These are phyloP conservation scores for Phaenicophaeus curvirostris DNA, from an alignment of 2,797 vertebrate species.

Conservation along the genomic window DNA sequence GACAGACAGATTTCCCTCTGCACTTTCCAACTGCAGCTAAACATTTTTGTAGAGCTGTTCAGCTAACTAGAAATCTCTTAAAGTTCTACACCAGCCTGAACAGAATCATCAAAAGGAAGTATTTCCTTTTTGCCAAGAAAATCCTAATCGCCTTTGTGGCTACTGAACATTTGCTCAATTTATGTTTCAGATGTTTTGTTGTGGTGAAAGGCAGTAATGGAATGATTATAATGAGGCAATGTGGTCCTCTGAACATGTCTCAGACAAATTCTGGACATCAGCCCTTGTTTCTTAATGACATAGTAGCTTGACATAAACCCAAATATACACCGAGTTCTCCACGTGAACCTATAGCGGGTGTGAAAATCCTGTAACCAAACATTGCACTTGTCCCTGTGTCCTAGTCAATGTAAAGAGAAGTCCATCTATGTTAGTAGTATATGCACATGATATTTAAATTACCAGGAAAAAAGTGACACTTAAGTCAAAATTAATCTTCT, in stretches of 20 bases:
- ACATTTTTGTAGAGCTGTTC: slow-evolving; percentile 19
- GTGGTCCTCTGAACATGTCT: slow-evolving; percentile 28
- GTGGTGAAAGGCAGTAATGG: slow-evolving; percentile 53
- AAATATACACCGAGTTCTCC: slow-evolving; percentile 44
- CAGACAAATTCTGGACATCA: slow-evolving; percentile 58
- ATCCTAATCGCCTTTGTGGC: background rate
- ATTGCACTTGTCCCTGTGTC: slow-evolving; percentile 23
- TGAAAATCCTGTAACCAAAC: slow-evolving; percentile 53
- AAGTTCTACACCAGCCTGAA: background rate
- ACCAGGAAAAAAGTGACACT: slow-evolving; percentile 2
- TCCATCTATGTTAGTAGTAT: background rate
- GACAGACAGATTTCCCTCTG: slow-evolving; percentile 55
- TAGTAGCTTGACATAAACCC: slow-evolving; percentile 38
- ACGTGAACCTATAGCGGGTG: slow-evolving; percentile 52
- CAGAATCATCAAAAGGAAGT: slow-evolving; percentile 11
- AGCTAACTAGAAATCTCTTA: background rate
- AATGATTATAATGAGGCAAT: slow-evolving; percentile 38
- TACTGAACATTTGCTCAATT: slow-evolving; percentile 42
- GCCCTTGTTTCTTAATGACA: slow-evolving; percentile 51
- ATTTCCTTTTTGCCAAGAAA: slow-evolving; percentile 27
- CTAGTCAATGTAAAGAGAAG: slow-evolving; percentile 10
- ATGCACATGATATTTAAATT: slow-evolving; percentile 37
- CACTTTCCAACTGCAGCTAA: background rate
- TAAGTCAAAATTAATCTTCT: slow-evolving; percentile 12
- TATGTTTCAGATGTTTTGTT: slow-evolving; percentile 57